phyloP scores from a whole-genome alignment of 2,888 invertebrate genomes.

The Eupithecia tripunctaria region DNA sequence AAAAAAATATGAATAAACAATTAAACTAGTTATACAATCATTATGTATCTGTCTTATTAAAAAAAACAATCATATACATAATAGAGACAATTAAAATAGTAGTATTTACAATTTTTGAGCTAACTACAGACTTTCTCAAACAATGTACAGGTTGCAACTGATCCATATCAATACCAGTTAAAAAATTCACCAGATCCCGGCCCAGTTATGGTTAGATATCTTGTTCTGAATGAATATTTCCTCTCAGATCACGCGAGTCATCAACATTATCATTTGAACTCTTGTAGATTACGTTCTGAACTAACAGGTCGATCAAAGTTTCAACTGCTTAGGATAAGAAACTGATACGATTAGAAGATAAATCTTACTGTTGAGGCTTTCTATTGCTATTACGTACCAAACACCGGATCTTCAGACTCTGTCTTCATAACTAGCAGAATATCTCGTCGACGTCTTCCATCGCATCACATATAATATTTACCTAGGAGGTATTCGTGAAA shows the following conservation, averaged over 20 bases:
- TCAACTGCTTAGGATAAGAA: conserved; percentile 4
- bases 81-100: no score
- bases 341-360: background rate
- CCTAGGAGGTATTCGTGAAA: background rate
- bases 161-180: no score
- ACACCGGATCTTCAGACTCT: background rate
- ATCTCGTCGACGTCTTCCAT: background rate
- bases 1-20: no score
- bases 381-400: background rate
- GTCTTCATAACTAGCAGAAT: background rate
- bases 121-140: no score
- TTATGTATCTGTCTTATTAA: no score
- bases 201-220: background rate
- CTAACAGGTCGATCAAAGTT: conserved; percentile 29
- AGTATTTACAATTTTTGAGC: no score
- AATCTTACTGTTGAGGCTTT: background rate
- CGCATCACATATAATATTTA: background rate
- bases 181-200: no score
- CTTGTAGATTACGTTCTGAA: conserved; percentile 19
- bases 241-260: conserved; percentile 18
- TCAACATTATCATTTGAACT: conserved; percentile 26
- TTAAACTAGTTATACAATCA: no score
- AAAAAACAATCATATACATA: no score
- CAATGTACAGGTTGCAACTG: no score
- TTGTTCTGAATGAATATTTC: conserved; percentile 11